Evolutionary conservation across 2,113 vertebrate genomes (phyloP), one percentile per base, ranked within the genome.

Genomic region (Gobius niger): DNA sequence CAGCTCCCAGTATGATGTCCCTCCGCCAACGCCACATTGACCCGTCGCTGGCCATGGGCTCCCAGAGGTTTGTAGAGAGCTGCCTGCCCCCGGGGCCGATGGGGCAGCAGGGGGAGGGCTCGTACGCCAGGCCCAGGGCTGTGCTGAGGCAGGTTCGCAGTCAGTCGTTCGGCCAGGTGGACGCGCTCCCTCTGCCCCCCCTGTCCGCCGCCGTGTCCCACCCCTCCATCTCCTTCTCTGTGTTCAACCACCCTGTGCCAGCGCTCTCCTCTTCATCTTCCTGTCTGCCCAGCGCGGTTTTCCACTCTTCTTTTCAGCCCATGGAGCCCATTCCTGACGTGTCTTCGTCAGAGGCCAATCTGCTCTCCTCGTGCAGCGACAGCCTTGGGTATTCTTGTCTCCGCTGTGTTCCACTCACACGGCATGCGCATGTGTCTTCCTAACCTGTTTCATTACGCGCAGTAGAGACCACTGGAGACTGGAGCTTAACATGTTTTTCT

Each of bases 1-100:
- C 94, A 99, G 96, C 96, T 85, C 95, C 96, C 65, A 94, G 93
- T 88, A 91, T 98, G 94, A 92, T 96, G 88, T 91, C 93, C 16
- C 90, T 98, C 73, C 96, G 97, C 57, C 96, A 98, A 89, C 95
- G 96, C 82, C 93, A 96, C 88, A 93, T 94, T 89, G 97, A 99
- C 78, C 91, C 95, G 0, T 95, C 94, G 90, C 94, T 94, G 82
- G 90, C 92, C 86, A 88, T 94, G 74, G 95, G 96, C 93, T 97
- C 96, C 62, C 97, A 98, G 96, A 98, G 97, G 97, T 98, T 98
- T 95, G 97, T 99, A 96, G 96, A 98, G 93, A 87, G 93, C 76
- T 92, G 93, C 71, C 90, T 89, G 49, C 83, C 86, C 80, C 67
- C 70, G 0, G 90, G 93, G 83, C 94, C 93, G 75, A 90, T 88